Conservation (phyloP, 2,113 vertebrate species). For the Loxodonta africana region DNA sequence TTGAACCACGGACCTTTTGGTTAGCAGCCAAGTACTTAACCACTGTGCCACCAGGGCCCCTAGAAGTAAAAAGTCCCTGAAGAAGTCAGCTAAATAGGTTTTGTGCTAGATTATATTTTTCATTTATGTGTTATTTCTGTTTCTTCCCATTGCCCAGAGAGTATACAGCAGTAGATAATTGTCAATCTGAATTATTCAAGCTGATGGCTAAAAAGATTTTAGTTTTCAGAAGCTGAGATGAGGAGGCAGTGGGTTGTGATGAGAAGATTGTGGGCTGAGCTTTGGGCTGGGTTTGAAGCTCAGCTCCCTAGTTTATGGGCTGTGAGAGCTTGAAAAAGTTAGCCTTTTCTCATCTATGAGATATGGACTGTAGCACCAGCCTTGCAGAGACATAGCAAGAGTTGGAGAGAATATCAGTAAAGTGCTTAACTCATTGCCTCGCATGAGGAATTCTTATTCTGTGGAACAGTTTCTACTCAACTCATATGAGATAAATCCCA, state of each 20-base stretch:
- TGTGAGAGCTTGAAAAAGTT: background rate
- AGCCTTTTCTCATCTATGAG: background rate
- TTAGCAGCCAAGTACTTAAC: background rate
- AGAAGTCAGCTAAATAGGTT: background rate
- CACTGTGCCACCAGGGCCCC: background rate
- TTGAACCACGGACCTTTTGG: background rate
- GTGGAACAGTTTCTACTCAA: background rate
- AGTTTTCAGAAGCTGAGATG: background rate
- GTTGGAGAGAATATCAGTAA: background rate
- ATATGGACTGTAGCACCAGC: background rate
- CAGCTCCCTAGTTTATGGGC: background rate
- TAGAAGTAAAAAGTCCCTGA: background rate
- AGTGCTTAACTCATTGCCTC: background rate
- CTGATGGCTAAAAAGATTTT: background rate
- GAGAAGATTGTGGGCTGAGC: background rate
- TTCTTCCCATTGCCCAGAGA: background rate
- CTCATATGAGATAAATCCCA: background rate
- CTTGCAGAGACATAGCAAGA: background rate
- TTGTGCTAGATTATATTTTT: constrained; percentile 20
- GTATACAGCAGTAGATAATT: background rate
- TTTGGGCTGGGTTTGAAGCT: constrained; percentile 37
- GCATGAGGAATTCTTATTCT: background rate
- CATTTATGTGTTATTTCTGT: background rate
- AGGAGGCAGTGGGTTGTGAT: background rate
- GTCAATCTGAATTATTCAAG: background rate